Evolutionary conservation across 2,797 vertebrate species (phyloP), one percentile per base, ranked within the genome.

Genomic region (Dendrocincla fuliginosa): DNA sequence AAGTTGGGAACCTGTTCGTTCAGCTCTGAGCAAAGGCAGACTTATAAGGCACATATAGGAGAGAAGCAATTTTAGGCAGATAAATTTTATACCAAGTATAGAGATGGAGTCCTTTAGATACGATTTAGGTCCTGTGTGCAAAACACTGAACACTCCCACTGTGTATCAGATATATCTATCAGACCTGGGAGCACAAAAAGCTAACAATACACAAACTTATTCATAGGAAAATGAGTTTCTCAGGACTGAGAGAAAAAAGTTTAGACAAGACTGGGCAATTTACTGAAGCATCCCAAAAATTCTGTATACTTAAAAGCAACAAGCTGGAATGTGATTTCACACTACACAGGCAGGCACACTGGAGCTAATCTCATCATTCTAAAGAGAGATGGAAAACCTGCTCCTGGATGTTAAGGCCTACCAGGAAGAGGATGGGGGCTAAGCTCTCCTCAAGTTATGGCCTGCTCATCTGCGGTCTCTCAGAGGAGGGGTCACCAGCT

Each of bases 211-310:
- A 39, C 18, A 42, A 52, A 77, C 24, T 33, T 52, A 28, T 55
- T 49, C 7, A 64, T 5, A n/a, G 23, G 13, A 80, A 82, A 82
- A 55, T 2, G 13, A 73, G 44, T 42, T 85, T 82, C 41, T 60
- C 17, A 24, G 73, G n/a, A n/a, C 1, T 0, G 0, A 32, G 11
- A 10, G 7, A 6, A 47, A 65, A 23, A 79, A 8, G 5, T 28
- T 85, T 33, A 74, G 56, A 63, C 92, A 76, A 25, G 9, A 77
- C 37, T 13, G 5, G 10, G 16, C 32, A 55, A 42, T 77, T 80
- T 55, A 44, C 15, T 53, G 41, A 89, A 57, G 60, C 37, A 91
- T 39, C 32, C 37, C 65, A 77, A 77, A 41, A 91, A 81, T 57
- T 56, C 42, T 37, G n/a, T 12, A 71, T 8, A 12, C 32, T 60